Conservation (phyloP, 2,797 vertebrate species). For the Gallinago solitaria region DNA sequence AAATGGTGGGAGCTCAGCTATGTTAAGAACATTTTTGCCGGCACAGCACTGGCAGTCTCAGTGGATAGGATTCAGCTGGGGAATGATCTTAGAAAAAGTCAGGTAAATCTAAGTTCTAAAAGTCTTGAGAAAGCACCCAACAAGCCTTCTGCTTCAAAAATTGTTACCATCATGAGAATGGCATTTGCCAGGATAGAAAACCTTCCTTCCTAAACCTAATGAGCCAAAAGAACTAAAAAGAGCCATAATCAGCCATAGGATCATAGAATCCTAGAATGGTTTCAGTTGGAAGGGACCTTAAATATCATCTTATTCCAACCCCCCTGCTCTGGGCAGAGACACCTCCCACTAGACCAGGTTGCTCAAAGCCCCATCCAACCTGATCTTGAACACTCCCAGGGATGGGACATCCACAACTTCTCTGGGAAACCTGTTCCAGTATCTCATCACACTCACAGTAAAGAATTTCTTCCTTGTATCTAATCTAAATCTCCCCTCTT, state of each 20-base stretch:
- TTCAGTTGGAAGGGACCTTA: no score
- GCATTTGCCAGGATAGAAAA: not conserved
- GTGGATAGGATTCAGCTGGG: not conserved
- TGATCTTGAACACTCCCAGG: no score
- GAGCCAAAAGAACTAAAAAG: not conserved
- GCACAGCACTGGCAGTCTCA: not conserved
- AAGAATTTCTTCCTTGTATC: no score
- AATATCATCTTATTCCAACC: no score
- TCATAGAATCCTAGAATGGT: no score
- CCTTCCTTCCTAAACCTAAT: not conserved
- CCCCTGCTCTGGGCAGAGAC: no score
- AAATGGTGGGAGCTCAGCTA: not conserved
- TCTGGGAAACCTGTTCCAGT: no score
- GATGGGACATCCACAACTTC: no score
- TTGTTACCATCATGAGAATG: not conserved
- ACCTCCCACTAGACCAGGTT: no score
- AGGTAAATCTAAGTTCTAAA: not conserved
- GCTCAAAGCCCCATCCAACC: no score
- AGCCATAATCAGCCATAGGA: not conserved
- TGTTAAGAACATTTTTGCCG: not conserved
- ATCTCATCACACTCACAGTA: no score
- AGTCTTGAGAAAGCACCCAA: not conserved
- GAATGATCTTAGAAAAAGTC: not conserved
- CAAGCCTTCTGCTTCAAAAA: not conserved
- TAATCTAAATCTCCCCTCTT: no score